A percentile compares a stretch with the other conserved stretches of the same genome.
These are phyloP conservation scores for Melanotaenia pygmaea DNA, from an alignment of 2,797 vertebrate genomes.

Conservation along the genomic window DNA sequence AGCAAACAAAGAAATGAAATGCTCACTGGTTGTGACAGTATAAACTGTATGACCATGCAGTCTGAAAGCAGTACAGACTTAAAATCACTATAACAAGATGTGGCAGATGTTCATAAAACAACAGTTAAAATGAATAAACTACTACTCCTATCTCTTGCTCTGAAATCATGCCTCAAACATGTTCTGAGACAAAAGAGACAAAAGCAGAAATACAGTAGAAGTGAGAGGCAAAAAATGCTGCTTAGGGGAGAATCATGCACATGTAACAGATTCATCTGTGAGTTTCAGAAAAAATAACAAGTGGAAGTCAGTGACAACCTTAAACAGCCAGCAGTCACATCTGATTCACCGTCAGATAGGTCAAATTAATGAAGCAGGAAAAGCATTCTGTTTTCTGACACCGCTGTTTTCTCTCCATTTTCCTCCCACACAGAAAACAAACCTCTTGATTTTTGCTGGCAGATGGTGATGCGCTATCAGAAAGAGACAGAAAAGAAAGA, in stretches of 20 bases:
- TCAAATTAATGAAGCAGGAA: constrained; percentile 72
- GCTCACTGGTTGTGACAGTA: constrained; percentile 34
- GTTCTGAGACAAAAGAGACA: constrained; percentile 12
- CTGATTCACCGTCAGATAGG: constrained; percentile 72
- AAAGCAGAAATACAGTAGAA: constrained; percentile 4
- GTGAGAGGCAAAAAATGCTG: constrained; percentile 9
- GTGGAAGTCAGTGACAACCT: constrained; percentile 32
- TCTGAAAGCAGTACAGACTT: not conserved
- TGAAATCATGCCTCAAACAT: constrained; percentile 21
- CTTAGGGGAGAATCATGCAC: not conserved
- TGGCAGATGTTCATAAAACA: constrained; percentile 25
- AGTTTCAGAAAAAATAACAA: constrained; percentile 15
- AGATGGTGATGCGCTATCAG: constrained; percentile 30
- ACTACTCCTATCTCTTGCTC: constrained; percentile 1
- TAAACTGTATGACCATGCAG: constrained; percentile 13
- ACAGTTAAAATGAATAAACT: constrained; percentile 24
- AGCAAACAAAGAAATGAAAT: constrained; percentile 49
- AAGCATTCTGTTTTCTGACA: constrained; percentile 72
- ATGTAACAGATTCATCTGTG: constrained; percentile 22
- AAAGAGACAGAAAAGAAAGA: not conserved
- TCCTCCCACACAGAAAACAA: constrained; percentile 31
- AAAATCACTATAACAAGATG: constrained; percentile 5
- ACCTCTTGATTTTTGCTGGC: constrained; percentile 25
- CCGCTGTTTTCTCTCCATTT: constrained; percentile 33
- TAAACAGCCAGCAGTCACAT: constrained; percentile 71